Percentiles rank a stretch among this genome's conserved stretches.
Conservation (phyloP, 30 jellyfish, hydroid and myxozoan genomes). For the Hydractinia symbiolongicarpus region DNA sequence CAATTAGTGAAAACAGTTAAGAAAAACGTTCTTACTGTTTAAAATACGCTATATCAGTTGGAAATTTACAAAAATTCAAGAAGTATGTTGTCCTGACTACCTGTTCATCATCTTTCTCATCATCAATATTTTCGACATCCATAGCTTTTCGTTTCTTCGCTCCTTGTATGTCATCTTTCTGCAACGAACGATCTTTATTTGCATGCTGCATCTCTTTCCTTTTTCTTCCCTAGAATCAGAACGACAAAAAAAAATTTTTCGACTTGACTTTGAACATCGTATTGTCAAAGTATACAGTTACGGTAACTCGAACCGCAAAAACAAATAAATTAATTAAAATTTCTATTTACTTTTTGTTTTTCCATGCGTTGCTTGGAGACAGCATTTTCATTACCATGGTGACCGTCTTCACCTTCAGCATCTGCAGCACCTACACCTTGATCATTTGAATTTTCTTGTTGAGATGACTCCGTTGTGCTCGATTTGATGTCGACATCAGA, state of each 20-base stretch:
- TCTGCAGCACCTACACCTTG: constrained; percentile 17
- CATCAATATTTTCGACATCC: constrained; percentile 28
- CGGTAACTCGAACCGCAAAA: background rate
- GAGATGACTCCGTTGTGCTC: background rate
- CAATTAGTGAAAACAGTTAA: background rate
- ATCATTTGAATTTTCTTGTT: background rate
- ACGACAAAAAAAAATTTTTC: background rate
- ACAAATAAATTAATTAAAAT: too few relatives aligned
- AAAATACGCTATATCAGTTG: background rate
- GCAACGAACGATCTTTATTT: constrained; percentile 67
- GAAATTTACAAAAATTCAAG: background rate
- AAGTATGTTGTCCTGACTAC: background rate
- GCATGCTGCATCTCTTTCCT: constrained; percentile 38
- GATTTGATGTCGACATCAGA: background rate
- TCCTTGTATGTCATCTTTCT: constrained; percentile 42
- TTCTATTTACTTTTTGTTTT: constrained; percentile 2
- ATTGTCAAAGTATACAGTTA: too few relatives aligned
- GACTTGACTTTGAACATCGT: too few relatives aligned
- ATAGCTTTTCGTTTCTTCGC: constrained; percentile 49
- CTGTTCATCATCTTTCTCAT: background rate
- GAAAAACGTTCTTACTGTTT: background rate
- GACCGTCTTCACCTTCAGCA: constrained; percentile 6
- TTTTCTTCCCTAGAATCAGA: constrained; percentile 18
- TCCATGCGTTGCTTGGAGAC: constrained; percentile 1
- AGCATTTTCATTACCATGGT: background rate